A percentile compares a stretch with the other conserved stretches of the same genome.
Conservation (phyloP, 2,113 vertebrate genomes). For the Gallinago undulata region DNA sequence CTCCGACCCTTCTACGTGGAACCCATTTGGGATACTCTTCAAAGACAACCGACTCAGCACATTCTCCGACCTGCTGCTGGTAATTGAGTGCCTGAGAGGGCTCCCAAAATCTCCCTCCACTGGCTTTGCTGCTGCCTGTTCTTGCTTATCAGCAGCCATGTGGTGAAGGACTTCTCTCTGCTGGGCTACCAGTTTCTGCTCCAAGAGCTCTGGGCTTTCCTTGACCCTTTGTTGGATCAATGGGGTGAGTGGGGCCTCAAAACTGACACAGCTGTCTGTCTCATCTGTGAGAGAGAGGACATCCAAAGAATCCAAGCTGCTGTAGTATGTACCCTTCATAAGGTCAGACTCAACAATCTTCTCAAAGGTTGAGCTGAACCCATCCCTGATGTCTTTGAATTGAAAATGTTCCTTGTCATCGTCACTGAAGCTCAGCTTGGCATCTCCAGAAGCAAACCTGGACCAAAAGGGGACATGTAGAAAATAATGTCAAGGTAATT, state of each 20-base stretch:
- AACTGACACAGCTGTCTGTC: conserved; percentile 96
- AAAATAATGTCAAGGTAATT: neutral
- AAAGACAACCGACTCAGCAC: conserved; percentile 87
- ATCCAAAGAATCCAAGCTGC: conserved; percentile 93
- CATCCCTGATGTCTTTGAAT: conserved; percentile 86
- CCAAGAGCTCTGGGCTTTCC: conserved; percentile 84
- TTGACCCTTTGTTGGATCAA: conserved; percentile 94
- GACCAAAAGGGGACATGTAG: neutral
- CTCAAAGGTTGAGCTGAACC: conserved; percentile 95
- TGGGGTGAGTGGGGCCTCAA: conserved; percentile 92
- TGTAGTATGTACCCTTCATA: conserved; percentile 92
- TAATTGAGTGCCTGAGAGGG: conserved; percentile 89
- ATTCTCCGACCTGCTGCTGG: conserved; percentile 92
- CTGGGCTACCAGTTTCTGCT: conserved; percentile 66
- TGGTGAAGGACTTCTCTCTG: conserved; percentile 75
- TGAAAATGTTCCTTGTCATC: conserved; percentile 77
- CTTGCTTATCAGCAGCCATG: conserved; percentile 76
- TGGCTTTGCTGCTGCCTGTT: conserved; percentile 66
- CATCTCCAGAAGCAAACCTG: conserved; percentile 67
- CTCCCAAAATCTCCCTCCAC: conserved; percentile 76
- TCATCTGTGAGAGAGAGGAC: conserved; percentile 94
- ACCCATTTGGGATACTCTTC: conserved; percentile 86
- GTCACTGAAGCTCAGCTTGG: conserved; percentile 51
- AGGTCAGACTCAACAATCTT: conserved; percentile 95
- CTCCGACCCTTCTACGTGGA: conserved; percentile 75